Conservation (phyloP, 1,140 invertebrate species). For the Drosophila pruinosa region DNA sequence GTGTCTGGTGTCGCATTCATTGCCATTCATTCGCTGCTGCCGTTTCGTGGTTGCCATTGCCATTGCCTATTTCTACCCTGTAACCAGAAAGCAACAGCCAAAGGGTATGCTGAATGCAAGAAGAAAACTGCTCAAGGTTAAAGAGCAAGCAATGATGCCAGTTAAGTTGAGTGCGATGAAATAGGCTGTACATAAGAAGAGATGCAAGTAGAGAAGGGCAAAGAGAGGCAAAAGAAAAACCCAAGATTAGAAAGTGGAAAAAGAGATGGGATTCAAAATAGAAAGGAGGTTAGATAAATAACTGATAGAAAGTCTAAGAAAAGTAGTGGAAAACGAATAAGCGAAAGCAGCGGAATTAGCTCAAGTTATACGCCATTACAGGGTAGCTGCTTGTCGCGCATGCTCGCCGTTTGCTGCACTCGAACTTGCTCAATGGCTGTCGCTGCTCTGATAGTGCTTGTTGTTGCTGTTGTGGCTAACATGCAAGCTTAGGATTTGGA, state of each 20-base stretch:
- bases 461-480: slow-evolving; percentile 66
- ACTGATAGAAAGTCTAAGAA: too few relatives aligned
- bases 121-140: not conserved
- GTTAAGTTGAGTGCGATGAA: too few relatives aligned
- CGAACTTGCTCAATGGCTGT: not conserved
- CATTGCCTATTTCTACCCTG: slow-evolving; percentile 28
- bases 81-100: not conserved
- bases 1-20: slow-evolving; percentile 77
- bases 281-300: too few relatives aligned
- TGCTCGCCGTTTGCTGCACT: not conserved
- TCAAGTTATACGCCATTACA: not conserved
- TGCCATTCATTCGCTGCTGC: slow-evolving; percentile 73
- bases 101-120: not conserved
- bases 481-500: slow-evolving; percentile 78
- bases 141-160: too few relatives aligned
- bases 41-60: slow-evolving; percentile 60
- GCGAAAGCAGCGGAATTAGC: too few relatives aligned
- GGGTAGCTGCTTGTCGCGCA: not conserved
- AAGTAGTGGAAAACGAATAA: too few relatives aligned
- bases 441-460: not conserved
- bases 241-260: too few relatives aligned
- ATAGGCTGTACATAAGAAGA: too few relatives aligned
- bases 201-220: not conserved
- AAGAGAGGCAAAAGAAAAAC: not conserved
- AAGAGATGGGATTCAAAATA: not conserved